A percentile compares a stretch with the other conserved stretches of the same genome.
Conservation (phyloP, 2,113 vertebrate genomes). For the Macrotis lagotis region DNA sequence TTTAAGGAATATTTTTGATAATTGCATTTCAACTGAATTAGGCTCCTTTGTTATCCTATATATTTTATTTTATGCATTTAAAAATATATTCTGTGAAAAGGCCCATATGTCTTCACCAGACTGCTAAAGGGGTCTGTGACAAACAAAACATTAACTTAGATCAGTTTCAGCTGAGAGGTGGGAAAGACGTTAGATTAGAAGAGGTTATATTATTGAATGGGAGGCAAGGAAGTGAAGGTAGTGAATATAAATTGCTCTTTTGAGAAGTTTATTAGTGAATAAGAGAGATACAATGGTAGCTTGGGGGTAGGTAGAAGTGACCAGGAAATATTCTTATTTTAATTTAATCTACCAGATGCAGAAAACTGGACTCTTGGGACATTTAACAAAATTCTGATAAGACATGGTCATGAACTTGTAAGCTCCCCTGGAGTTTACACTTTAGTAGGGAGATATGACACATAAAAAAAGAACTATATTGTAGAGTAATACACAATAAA, state of each 20-base stretch:
- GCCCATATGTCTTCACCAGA: too few relatives aligned
- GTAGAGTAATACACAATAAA: neutral
- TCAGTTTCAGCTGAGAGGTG: neutral
- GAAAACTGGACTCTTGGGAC: neutral
- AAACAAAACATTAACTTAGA: neutral
- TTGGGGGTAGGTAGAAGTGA: neutral
- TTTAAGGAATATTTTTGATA: too few relatives aligned
- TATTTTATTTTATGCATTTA: neutral
- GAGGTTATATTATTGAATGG: neutral
- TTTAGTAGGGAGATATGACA: neutral
- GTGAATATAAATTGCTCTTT: neutral
- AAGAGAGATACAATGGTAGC: neutral
- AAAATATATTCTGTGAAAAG: neutral
- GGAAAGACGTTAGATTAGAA: neutral
- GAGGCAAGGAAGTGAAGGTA: neutral
- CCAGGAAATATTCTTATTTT: neutral
- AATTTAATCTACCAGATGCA: neutral
- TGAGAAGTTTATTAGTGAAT: slow-evolving; percentile 31
- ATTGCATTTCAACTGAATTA: neutral
- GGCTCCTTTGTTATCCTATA: neutral
- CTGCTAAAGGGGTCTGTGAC: neutral
- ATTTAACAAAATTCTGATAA: neutral
- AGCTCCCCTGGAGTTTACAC: neutral
- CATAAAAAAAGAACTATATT: neutral
- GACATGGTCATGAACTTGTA: neutral